Base-by-base conservation (phyloP, 2,113 vertebrate species). In the Saimiri boliviensis region DNA sequence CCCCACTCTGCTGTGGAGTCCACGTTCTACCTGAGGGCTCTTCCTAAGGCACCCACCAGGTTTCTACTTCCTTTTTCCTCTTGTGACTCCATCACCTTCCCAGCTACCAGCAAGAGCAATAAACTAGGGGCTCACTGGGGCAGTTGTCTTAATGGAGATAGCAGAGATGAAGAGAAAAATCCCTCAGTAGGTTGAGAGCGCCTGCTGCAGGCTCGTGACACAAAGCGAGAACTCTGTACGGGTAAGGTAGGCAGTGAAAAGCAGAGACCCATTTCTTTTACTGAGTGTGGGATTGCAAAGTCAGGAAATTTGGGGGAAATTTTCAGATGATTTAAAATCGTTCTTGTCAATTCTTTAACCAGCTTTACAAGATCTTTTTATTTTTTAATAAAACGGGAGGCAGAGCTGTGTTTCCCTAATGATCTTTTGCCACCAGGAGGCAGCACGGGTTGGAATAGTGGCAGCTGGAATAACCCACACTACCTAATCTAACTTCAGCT, bases 351-450 rank as follows among this genome's bases (percentile, higher is more conserved):
- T 32, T 92, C 60, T 42, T 40, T 49, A 52, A 68, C 8, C 14
- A 83, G 20, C 60, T 85, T 56, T 23, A 10, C 19, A 68, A 87
- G 58, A 2, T 66, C 40, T n/a, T 91, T 6, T 4, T 45, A 83
- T 70, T 68, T 96, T 90, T 52, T 32, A 81, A 54, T 73, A 49
- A 60, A 70, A 45, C 6, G 19, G 5, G 77, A 86, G 40, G 27
- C 37, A 56, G 32, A 81, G 19, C 13, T 63, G 27, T 1, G 8
- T 66, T 82, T 92, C 70, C 45, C 19, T 86, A 32, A 90, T 82
- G 60, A 37, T 40, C 20, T 84, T 77, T 91, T 74, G 25, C 70
- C 93, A 96, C 58, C 19, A 93, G 90, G 91, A 19, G 89, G 89
- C 66, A 93, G 74, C n/a, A 79, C 4, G 8, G 2, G 45, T 42